These are phyloP conservation scores for Cephus sareptanus DNA, from an alignment of 2,888 invertebrate genomes.

Conservation along the genomic window DNA sequence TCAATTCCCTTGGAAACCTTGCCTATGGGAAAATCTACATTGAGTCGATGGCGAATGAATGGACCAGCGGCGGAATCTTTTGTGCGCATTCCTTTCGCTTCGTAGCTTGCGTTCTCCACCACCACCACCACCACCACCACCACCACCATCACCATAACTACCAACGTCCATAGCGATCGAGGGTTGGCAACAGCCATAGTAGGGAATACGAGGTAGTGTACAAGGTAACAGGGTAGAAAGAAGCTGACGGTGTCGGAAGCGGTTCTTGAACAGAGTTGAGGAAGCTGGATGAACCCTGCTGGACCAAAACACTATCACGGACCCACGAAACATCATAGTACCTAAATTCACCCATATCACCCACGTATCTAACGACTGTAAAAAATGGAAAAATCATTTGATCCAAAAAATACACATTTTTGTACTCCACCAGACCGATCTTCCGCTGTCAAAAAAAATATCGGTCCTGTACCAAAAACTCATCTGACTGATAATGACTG, in stretches of 20 bases:
- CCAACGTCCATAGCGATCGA: neutral
- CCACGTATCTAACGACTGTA: no score
- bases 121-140: neutral
- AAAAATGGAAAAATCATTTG: no score
- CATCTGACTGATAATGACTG: neutral
- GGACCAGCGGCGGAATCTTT: slow-evolving; percentile 56
- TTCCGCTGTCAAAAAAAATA: neutral
- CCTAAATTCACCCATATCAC: no score
- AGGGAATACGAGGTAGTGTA: neutral
- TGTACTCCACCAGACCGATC: neutral
- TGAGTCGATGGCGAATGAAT: slow-evolving; percentile 56
- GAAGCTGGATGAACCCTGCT: neutral
- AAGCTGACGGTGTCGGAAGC: neutral
- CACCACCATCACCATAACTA: neutral
- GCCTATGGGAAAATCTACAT: slow-evolving; percentile 59
- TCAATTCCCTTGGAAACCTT: slow-evolving; percentile 20
- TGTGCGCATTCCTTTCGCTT: slow-evolving; percentile 57
- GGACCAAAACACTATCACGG: neutral
- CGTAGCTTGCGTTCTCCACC: slow-evolving; percentile 21
- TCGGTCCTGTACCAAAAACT: neutral
- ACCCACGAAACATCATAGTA: no score
- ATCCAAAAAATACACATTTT: neutral
- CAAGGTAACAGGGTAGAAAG: neutral
- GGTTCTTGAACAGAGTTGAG: neutral
- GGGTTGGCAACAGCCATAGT: neutral